These are phyloP conservation scores for Sebastiscus albofasciatus DNA, from an alignment of 2,797 vertebrate genomes.

Conservation along the genomic window DNA sequence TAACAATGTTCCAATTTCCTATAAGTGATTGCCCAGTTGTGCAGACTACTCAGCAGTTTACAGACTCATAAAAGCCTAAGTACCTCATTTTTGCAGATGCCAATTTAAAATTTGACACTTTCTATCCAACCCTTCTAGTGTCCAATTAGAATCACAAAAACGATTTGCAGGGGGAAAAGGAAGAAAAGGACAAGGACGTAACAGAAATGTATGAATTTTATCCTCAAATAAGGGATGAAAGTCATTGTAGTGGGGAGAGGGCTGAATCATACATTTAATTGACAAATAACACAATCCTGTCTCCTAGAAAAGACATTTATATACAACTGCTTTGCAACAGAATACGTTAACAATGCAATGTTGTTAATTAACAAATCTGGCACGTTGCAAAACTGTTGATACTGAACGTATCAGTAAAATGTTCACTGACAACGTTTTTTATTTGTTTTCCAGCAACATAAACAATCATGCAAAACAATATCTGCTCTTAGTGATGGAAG, in stretches of 20 bases:
- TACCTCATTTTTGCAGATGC: not conserved
- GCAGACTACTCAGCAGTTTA: slow-evolving; percentile 12
- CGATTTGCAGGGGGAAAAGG: not conserved
- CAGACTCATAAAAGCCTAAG: slow-evolving; percentile 13
- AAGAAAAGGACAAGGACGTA: not conserved
- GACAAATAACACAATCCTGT: not conserved
- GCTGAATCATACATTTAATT: not conserved
- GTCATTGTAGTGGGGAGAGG: not conserved
- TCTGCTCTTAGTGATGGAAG: not conserved
- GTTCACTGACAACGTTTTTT: not conserved
- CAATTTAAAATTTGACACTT: slow-evolving; percentile 4
- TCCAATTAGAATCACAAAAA: not conserved
- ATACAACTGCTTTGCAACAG: not conserved
- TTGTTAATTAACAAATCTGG: not conserved
- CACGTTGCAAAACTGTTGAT: too few species aligned
- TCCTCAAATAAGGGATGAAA: not conserved
- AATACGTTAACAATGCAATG: not conserved
- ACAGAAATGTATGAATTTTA: not conserved
- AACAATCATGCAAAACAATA: not conserved
- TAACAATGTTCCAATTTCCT: slow-evolving; percentile 16
- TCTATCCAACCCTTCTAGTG: not conserved
- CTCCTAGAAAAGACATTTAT: not conserved
- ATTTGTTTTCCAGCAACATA: not conserved
- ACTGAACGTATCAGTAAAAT: not conserved
- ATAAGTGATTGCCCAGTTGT: slow-evolving; percentile 1